These are phyloP conservation scores for Colletes latitarsis DNA, from an alignment of 1,140 invertebrate species.

Conservation along the genomic window DNA sequence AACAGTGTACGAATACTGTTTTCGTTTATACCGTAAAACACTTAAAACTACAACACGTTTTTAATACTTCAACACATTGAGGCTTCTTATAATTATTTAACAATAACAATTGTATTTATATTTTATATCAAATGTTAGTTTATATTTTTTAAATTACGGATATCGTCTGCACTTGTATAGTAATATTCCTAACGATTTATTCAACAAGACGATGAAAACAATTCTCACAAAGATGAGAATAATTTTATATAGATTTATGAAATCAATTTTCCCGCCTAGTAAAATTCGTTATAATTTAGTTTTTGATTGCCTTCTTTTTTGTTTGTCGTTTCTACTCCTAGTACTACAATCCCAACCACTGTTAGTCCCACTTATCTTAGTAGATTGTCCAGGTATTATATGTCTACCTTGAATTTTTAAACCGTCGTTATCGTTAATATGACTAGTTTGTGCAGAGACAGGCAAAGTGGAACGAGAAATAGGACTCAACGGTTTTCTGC, in stretches of 20 bases:
- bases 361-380: conserved; percentile 33
- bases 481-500: conserved; percentile 71
- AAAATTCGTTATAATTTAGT: conserved; percentile 18
- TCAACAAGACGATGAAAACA: not conserved
- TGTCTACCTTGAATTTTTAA: conserved; percentile 59
- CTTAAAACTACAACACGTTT: conserved; percentile 15
- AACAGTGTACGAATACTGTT: not conserved
- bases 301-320: conserved; percentile 27
- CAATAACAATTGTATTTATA: conserved; percentile 34
- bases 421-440: conserved; percentile 22
- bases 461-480: conserved; percentile 60
- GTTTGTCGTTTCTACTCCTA: conserved; percentile 29
- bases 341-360: conserved; percentile 35
- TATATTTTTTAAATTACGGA: conserved; percentile 2
- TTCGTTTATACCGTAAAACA: conserved; percentile 1
- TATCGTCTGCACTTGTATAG: conserved; percentile 18
- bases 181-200: not conserved
- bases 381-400: conserved; percentile 43
- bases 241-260: not conserved
- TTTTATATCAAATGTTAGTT: conserved; percentile 9
- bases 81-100: conserved; percentile 30
- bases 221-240: not conserved
- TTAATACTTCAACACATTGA: conserved; percentile 32
- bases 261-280: not conserved
- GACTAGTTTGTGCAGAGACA: conserved; percentile 38